A percentile compares a stretch with the other conserved stretches of the same genome.
Evolutionary conservation across 2,797 vertebrate genomes (phyloP).

Genomic region (Tamandua tetradactyla): DNA sequence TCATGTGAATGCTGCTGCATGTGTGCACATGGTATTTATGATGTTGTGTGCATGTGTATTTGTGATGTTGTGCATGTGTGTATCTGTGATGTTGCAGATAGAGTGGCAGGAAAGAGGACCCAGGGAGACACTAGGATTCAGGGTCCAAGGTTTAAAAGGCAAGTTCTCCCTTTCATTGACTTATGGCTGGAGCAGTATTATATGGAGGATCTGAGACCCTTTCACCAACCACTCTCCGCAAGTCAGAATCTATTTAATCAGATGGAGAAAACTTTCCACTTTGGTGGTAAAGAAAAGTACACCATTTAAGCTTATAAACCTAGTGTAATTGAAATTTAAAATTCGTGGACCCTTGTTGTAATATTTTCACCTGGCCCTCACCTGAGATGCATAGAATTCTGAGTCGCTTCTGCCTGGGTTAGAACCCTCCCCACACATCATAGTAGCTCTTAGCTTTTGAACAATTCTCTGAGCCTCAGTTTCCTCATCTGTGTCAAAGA

Average conservation of each 20-base stretch:
- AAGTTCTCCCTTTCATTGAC: background rate
- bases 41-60: background rate
- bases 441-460: background rate
- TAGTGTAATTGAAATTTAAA: background rate
- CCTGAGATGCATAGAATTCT: background rate
- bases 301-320: constrained; percentile 4
- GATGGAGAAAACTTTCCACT: constrained; percentile 1
- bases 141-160: background rate
- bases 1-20: background rate
- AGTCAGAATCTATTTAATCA: constrained; percentile 1
- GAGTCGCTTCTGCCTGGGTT: background rate
- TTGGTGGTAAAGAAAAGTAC: background rate
- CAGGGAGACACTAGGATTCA: background rate
- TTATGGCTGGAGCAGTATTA: background rate
- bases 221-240: too few relatives aligned
- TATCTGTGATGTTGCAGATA: background rate
- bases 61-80: background rate
- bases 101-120: background rate
- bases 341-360: background rate
- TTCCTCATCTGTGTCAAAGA: background rate
- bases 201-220: background rate
- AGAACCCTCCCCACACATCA: background rate
- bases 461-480: background rate
- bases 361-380: background rate
- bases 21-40: background rate